Evolutionary conservation across 1,140 invertebrate species (phyloP).

Genomic region (Metaphire vulgaris): DNA sequence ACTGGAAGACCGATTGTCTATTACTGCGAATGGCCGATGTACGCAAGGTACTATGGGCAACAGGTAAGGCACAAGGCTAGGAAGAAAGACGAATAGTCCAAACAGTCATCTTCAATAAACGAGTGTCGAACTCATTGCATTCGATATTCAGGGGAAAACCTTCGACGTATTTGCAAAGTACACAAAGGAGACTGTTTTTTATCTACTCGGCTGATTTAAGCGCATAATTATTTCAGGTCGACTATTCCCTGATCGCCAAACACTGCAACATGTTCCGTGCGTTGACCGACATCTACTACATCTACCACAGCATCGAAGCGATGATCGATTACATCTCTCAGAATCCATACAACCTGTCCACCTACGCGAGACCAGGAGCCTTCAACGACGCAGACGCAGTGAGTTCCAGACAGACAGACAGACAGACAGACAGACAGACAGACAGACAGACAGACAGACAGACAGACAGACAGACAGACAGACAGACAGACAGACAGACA

Average conservation of each 20-base stretch:
- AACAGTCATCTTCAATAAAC: no score
- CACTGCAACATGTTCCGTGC: slow-evolving; percentile 91
- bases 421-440: no score
- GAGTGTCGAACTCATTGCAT: no score
- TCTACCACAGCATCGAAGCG: slow-evolving; percentile 78
- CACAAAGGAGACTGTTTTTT: no score
- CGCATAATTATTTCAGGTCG: slow-evolving; percentile 62
- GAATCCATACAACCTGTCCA: slow-evolving; percentile 80
- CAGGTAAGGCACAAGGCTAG: no score
- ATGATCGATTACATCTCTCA: slow-evolving; percentile 92
- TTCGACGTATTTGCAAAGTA: no score
- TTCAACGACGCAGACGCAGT: slow-evolving; percentile 98
- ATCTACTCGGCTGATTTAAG: neutral
- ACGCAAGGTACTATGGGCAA: slow-evolving; percentile 82
- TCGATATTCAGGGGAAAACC: no score
- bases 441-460: no score
- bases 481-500: no score
- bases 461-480: no score
- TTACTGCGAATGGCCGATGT: slow-evolving; percentile 93
- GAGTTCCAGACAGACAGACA: no score
- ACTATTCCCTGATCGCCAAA: slow-evolving; percentile 74
- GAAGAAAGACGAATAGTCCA: no score
- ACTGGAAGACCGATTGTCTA: slow-evolving; percentile 85
- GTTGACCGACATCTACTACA: slow-evolving; percentile 81
- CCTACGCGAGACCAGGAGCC: slow-evolving; percentile 86